Base-by-base conservation (phyloP, 2,888 invertebrate genomes). In the Agriopis aurantiaria region DNA sequence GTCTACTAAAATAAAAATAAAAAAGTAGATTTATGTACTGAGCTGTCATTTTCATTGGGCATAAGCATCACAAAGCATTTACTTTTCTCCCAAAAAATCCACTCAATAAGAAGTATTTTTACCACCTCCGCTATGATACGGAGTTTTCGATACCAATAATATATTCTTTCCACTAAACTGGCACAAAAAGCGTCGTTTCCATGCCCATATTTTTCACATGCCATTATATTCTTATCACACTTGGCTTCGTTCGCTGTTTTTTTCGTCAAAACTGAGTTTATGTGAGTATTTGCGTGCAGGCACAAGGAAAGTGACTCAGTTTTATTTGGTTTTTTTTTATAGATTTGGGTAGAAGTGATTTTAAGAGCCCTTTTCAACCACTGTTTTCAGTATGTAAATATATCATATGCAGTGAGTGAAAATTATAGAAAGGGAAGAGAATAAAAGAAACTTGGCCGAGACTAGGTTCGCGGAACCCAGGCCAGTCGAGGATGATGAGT, bases 171-270 rank as follows among this genome's bases (percentile, higher is more conserved):
- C 62, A 68, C 68, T 68, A 68, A 71, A 68, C 61, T 62, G 68
- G 53, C 60, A 52, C 65, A 62, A 68, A 68, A 65, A 59, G 65
- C 55, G 71, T 65, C 61, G 58, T 72, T 72, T 63, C 56, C 55
- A 46, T 59, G 65, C 65, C 51, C 68, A 62, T 65, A 72, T 68
- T 65, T 72, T 62, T 59, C 68, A 49, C 33, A 59, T 65, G 62
- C 71, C 58, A 55, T 65, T 68, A 59, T 68, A 68, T 65, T 68
- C 71, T 68, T 72, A 72, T 68, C 68, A 62, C 65, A 71, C 56
- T 71, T 71, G 65, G 53, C 58, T 57, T 58, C 62, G 65, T 62
- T 65, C 17, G 48, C 55, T 55, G 14, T 11, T 53, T 57, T 64
- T 65, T 64, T 48, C 40, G 52, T 53, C 58, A 65, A 58, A 57